Base-by-base conservation (phyloP, 2,797 vertebrate genomes). In the Cygnus olor region DNA sequence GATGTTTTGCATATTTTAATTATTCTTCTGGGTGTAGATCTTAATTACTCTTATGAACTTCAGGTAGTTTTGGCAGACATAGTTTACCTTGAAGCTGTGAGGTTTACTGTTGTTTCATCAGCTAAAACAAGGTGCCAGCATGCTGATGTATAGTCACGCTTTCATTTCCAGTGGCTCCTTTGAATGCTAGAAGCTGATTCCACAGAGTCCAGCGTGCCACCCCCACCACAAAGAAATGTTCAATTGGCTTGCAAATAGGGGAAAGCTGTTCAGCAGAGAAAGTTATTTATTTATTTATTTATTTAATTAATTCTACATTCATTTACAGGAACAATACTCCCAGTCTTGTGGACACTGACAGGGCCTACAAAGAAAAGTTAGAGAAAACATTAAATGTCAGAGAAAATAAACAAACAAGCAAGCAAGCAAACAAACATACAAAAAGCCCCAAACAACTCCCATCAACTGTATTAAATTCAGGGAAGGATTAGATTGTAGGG, bases 41-140 rank as follows among this genome's bases (percentile, higher is more conserved):
- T 96, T 93, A 90, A 96, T 96, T 96, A 91, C 44, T 86, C 81
- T 79, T 92, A 88, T 64, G 88, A 95, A 96, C 72, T 91, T 93
- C 74, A 82, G 77, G 66, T 94, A 93, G 40, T 63, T 96, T 95
- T 96, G 88, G 79, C 88, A 95, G 80, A 36, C 34, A 86, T 13
- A 64, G 60, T 92, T 95, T 94, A 91, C 89, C 85, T 93, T 88
- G 89, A 94, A 94, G 74, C 66, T 93, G 28, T 87, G 66, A 90
- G 42, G 77, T 84, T 82, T 70, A 58, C 20, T 86, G 45, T 65
- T 89, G 53, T 89, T 84, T 70, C 58, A 69, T 72, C 58, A 96
- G 44, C 49, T 90, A 70, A 94, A 96, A 63, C 22, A 79, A 90
- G 64, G 30, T 76, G 79, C 22, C 82, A 93, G 47, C 40, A 63